Evolutionary conservation across 2,888 invertebrate species (phyloP), one percentile per base, ranked within the genome.

Genomic region (Drosophila emarginata): DNA sequence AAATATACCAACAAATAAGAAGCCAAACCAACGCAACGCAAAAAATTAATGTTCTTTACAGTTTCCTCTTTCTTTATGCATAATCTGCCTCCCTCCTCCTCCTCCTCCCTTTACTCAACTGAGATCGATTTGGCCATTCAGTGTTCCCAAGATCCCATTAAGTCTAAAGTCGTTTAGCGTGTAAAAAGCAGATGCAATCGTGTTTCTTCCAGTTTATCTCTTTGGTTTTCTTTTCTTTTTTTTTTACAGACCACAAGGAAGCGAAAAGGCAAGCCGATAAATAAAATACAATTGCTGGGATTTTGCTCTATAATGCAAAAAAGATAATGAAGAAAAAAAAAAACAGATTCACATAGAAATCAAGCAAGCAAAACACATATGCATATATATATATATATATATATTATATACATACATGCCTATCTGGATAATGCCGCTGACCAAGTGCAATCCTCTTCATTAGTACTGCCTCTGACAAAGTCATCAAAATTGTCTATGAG

Each of bases 211-310:
- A 39, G 56, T 40, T 64, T 21, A 15, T 9, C 11, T 15, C 32
- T 32, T 23, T 23, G 60, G 37, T 39, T 59, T 72, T 15, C 32
- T 32, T 23, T 23, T 62, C 37, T 39, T 59, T 72, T 66, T 66
- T 62, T 68, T 79, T 67, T 71, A 70, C 68, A 62, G 64, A 61
- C 74, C 74, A 73, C 84, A 77, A 79, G 80, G 84, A 81, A 81
- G 79, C 52, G 62, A 51, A 75, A 56, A 59, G 18, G 62, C 59
- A 72, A 36, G 9, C 7, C 66, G 83, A 80, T 80, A 80, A 78
- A 78, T 67, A 74, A 80, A 78, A 78, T 67, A 74, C 76, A 83
- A 32, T 32, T 74, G 67, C 32, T 52, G 60, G 58, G 62, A 71
- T 45, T 45, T 45, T 18, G 56, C 69, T 71, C 61, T 32, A 67